These are phyloP conservation scores for Alces alces DNA, from an alignment of 2,113 vertebrate species.

Conservation along the genomic window DNA sequence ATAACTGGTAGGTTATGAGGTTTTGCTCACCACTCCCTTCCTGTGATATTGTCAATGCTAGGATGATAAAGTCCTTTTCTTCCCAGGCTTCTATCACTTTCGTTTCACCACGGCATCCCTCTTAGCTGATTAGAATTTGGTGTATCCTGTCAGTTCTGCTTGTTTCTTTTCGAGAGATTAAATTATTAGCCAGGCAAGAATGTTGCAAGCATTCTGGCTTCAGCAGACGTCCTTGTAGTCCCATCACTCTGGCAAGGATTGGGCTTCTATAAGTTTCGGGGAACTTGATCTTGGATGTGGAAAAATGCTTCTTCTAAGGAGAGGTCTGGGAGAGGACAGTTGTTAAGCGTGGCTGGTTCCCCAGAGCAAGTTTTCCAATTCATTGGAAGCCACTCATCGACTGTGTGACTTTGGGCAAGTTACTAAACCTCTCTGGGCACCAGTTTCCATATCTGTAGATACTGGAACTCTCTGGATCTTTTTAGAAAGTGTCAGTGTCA, in stretches of 20 bases:
- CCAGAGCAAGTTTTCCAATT: background rate
- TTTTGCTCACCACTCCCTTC: conserved; percentile 19
- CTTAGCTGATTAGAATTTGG: conserved; percentile 2
- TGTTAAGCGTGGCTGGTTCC: background rate
- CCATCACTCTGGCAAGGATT: background rate
- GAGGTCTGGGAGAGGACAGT: background rate
- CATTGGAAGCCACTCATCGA: background rate
- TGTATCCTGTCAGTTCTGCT: background rate
- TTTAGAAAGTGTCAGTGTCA: background rate
- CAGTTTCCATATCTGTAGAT: background rate
- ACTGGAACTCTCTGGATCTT: background rate
- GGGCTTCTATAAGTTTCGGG: background rate
- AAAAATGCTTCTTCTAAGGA: background rate
- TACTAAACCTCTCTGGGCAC: background rate
- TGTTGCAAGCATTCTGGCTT: background rate
- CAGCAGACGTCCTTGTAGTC: conserved; percentile 33
- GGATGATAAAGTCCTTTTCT: background rate
- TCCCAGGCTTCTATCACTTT: background rate
- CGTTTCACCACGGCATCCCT: background rate
- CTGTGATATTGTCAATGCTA: background rate
- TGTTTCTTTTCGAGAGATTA: conserved; percentile 58
- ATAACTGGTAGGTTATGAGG: background rate
- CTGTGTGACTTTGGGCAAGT: background rate
- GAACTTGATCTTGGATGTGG: background rate
- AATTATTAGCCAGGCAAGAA: conserved; percentile 45